Conservation (phyloP, 2,113 vertebrate genomes). For the Conger conger region DNA sequence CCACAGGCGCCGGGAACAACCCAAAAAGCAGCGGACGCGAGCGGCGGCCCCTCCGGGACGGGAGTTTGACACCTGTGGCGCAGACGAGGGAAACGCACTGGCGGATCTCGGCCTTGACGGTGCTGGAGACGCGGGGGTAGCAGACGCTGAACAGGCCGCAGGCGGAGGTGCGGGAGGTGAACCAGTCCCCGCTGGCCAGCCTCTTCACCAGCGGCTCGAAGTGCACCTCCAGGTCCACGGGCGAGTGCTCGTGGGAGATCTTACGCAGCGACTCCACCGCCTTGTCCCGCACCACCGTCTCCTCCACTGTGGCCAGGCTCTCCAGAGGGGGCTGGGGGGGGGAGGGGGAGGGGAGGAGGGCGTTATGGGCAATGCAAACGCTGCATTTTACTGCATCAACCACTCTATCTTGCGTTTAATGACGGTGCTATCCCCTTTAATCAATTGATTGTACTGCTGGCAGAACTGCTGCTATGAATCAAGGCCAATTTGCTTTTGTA, state of each 20-base stretch:
- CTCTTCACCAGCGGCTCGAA: slow-evolving; percentile 90
- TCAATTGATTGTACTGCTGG: not conserved
- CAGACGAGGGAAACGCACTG: slow-evolving; percentile 72
- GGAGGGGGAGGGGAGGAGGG: not conserved
- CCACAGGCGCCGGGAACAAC: too few species aligned
- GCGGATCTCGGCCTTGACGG: slow-evolving; percentile 84
- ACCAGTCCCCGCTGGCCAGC: slow-evolving; percentile 87
- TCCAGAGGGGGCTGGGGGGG: slow-evolving; percentile 80
- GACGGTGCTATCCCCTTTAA: not conserved
- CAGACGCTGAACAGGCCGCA: slow-evolving; percentile 88
- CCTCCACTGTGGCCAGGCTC: slow-evolving; percentile 87
- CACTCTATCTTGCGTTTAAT: too few species aligned
- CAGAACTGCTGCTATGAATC: not conserved
- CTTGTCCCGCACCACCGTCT: slow-evolving; percentile 87
- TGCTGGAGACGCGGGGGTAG: slow-evolving; percentile 83
- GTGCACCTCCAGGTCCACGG: slow-evolving; percentile 84
- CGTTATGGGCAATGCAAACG: not conserved
- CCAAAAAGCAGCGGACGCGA: too few species aligned
- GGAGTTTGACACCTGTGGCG: too few species aligned
- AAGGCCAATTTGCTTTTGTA: not conserved
- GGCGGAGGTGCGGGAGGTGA: slow-evolving; percentile 87
- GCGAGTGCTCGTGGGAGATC: slow-evolving; percentile 87
- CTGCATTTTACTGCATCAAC: not conserved
- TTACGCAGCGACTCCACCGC: slow-evolving; percentile 88
- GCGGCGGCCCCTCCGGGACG: too few species aligned